phyloP scores from a whole-genome alignment of 2,888 invertebrate genomes.

The Toxonevra muliebris region DNA sequence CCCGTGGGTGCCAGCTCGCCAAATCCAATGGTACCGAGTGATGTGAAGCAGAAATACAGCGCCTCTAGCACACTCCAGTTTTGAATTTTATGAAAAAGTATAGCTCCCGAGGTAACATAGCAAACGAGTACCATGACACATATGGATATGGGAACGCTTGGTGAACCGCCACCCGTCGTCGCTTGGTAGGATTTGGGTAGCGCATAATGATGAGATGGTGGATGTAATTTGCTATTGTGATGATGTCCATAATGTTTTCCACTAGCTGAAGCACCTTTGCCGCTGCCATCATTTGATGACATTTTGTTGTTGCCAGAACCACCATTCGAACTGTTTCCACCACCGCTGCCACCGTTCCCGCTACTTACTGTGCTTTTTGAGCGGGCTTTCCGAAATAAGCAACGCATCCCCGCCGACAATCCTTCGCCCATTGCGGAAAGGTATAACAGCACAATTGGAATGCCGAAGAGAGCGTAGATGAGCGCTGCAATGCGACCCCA shows the following conservation, averaged over 20 bases:
- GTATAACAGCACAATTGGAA: slow-evolving; percentile 88
- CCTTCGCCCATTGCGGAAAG: slow-evolving; percentile 88
- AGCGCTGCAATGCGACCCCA: slow-evolving; percentile 83
- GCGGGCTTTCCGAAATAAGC: slow-evolving; percentile 70
- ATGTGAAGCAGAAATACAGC: slow-evolving; percentile 82
- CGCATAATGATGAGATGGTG: slow-evolving; percentile 43
- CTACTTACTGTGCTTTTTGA: slow-evolving; percentile 50
- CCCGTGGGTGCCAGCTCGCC: slow-evolving; percentile 78
- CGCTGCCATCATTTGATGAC: slow-evolving; percentile 51
- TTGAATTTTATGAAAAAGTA: slow-evolving; percentile 90
- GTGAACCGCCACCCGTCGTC: slow-evolving; percentile 44
- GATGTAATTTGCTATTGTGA: slow-evolving; percentile 40
- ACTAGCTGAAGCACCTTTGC: slow-evolving; percentile 33
- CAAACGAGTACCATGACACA: slow-evolving; percentile 85
- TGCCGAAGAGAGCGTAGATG: slow-evolving; percentile 84
- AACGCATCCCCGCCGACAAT: slow-evolving; percentile 80
- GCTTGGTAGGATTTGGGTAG: slow-evolving; percentile 42
- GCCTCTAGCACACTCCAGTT: slow-evolving; percentile 92
- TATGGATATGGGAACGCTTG: slow-evolving; percentile 85
- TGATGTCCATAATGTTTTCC: slow-evolving; percentile 40
- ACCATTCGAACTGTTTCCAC: slow-evolving; percentile 37
- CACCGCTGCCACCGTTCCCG: slow-evolving; percentile 37
- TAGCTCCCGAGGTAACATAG: slow-evolving; percentile 89
- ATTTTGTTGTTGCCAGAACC: slow-evolving; percentile 34
- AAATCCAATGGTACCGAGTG: slow-evolving; percentile 83